Evolutionary conservation across 2,113 vertebrate species (phyloP), one percentile per base, ranked within the genome.

Genomic region (Camelus dromedarius): DNA sequence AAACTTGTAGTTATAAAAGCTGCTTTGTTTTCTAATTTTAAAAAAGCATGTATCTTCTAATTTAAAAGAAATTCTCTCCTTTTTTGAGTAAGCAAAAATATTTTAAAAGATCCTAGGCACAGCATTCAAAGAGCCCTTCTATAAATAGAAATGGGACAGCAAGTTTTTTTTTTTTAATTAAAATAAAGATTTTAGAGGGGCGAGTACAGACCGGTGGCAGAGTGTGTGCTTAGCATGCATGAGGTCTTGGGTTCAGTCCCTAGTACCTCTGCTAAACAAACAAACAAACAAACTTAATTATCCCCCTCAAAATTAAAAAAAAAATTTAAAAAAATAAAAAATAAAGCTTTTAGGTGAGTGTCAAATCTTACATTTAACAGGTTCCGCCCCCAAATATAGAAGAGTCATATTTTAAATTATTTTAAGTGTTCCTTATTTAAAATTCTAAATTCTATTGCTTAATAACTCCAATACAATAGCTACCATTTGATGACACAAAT

Each of bases 1-100:
- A 54, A 81, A 97, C 24, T 19, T 89, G 5, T 13, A 42, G n/a
- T 28, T 94, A 72, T 3, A 54, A 15, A 13, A n/a, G 2, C 70
- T 66, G 13, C 42, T 92, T 95, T 93, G 1, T 87, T 94, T 93
- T 77, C 56, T 77, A 7, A 89, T 48, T 89, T 56, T 42, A 1
- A 95, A 95, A 95, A 94, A 56, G 60, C 9, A 9, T 50, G 64
- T 70, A 87, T 73, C 46, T 94, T 94, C 56, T 10, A 82, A 88
- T 46, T 92, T 64, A 42, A 96, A 58, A 86, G 77, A 3, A 5
- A 75, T 28, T 6, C 6, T 28, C 79, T 95, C 81, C 48, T 5
- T 92, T 73, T 94, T 82, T 72, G 56, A 96, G 81, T 46, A 85
- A 79, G 50, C 66, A 93, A 92, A 48, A 38, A 52, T 48, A 38